Evolutionary conservation across 2,113 vertebrate species (phyloP), one percentile per base, ranked within the genome.

Genomic region (Martes martes): DNA sequence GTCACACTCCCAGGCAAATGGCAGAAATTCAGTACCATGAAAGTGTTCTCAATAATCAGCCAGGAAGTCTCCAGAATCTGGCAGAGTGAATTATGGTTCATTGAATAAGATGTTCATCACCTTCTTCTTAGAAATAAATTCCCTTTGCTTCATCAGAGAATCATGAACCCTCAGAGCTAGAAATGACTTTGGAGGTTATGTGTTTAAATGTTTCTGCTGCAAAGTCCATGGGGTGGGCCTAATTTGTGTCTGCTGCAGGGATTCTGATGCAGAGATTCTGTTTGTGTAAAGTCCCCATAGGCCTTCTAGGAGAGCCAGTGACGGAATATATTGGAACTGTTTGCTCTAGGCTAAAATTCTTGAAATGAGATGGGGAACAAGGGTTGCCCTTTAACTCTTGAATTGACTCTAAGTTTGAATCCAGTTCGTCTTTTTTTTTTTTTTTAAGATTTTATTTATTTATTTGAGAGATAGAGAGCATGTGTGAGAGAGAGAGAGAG

Each of bases 61-160:
- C 88, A 96, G 63, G 36, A 94, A 94, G 88, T 92, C 69, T 92
- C 69, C 15, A 71, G 83, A 91, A 96, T 95, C 63, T 61, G 55
- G 87, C 11, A 8, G 42, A 94, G 47, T 96, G 63, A 98, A 96
- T 96, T 96, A 97, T 36, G 73, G 78, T 81, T 95, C 94, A 91
- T 73, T 96, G 96, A 95, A 21, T 97, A 94, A 89, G 93, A 91
- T 0, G 26, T 73, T 85, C 84, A 78, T 87, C 16, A 57, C 71
- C 47, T 23, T 81, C n/a, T 92, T 76, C 55, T 96, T 80, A 93
- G 91, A 96, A 96, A 96, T 89, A 93, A 94, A 97, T 97, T 91
- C 55, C 36, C 23, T 91, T 86, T 52, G 4, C 69, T 97, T 96
- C 61, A 59, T 90, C 33, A 91, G 89, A 67, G 93, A 94, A 67